Percentiles rank a stretch among this genome's conserved stretches.
phyloP scores from a whole-genome alignment of 2,113 vertebrate genomes.

The Marmota monax region DNA sequence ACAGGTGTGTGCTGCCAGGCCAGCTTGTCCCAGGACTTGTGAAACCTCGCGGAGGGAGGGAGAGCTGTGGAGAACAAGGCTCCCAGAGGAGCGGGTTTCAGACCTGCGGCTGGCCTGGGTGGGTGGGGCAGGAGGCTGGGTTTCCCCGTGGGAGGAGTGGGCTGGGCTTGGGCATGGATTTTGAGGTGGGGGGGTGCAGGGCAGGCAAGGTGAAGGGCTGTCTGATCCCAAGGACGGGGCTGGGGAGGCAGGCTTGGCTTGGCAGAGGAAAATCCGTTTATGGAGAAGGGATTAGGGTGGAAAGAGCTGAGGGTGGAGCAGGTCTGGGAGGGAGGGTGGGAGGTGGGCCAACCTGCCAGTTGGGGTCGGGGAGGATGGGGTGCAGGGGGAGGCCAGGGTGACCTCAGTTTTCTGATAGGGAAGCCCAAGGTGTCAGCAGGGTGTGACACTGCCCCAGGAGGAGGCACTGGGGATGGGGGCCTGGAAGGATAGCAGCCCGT shows the following conservation, averaged over 20 bases:
- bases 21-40: too few species aligned
- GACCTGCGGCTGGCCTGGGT: too few species aligned
- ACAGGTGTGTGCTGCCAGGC: too few species aligned
- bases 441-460: neutral
- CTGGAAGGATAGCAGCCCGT: too few species aligned
- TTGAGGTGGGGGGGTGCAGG: neutral
- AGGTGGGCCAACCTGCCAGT: fast-evolving
- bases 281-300: conserved; percentile 61
- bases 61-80: too few species aligned
- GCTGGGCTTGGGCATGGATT: neutral
- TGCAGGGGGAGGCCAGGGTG: too few species aligned
- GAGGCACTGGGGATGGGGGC: conserved; percentile 34
- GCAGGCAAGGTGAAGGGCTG: neutral
- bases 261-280: conserved; percentile 75
- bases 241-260: neutral
- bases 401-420: neutral
- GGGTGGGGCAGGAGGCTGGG: neutral
- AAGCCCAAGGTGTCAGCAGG: fast-evolving
- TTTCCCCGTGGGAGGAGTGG: neutral
- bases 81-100: neutral
- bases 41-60: too few species aligned
- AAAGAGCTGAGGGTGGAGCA: neutral
- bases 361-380: neutral
- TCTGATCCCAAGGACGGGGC: conserved; percentile 45
- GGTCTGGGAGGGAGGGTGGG: neutral